A percentile compares a stretch with the other conserved stretches of the same genome.
phyloP scores from a whole-genome alignment of 2,797 vertebrate species.

The Sebastes oblongus region DNA sequence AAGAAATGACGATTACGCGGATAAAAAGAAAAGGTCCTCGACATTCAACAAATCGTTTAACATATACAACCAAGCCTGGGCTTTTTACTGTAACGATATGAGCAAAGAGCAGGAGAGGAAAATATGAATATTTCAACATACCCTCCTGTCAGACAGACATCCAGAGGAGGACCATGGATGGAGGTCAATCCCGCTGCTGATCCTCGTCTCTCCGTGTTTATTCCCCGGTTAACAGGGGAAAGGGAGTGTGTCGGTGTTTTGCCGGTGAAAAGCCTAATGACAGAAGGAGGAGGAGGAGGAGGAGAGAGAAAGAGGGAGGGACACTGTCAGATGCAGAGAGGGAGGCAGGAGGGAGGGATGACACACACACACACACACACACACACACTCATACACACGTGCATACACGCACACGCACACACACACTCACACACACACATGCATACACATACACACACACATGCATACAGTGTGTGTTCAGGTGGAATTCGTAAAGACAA shows the following conservation, averaged over 20 bases:
- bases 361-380: neutral
- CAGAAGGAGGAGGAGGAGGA: constrained; percentile 60
- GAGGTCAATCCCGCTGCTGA: constrained; percentile 64
- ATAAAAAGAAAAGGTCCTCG: neutral
- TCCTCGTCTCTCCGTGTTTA: constrained; percentile 57
- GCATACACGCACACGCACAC: too few relatives aligned
- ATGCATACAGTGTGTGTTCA: constrained; percentile 14
- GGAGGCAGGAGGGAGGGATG: constrained; percentile 36
- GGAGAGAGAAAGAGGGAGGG: constrained; percentile 68
- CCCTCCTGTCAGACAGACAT: constrained; percentile 77
- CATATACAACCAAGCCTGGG: neutral
- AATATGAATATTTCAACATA: constrained; percentile 58
- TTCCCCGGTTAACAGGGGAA: constrained; percentile 48
- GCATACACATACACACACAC: neutral
- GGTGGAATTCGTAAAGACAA: constrained; percentile 9
- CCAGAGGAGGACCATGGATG: constrained; percentile 72
- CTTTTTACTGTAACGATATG: neutral
- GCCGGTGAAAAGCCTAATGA: constrained; percentile 67
- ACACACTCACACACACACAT: neutral
- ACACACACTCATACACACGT: neutral
- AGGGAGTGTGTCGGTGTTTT: constrained; percentile 64
- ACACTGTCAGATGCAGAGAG: constrained; percentile 67
- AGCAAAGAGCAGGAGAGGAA: neutral
- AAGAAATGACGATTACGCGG: neutral
- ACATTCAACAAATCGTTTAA: constrained; percentile 54